These are phyloP conservation scores for Calameuta idolon DNA, from an alignment of 2,888 invertebrate species.

Conservation along the genomic window DNA sequence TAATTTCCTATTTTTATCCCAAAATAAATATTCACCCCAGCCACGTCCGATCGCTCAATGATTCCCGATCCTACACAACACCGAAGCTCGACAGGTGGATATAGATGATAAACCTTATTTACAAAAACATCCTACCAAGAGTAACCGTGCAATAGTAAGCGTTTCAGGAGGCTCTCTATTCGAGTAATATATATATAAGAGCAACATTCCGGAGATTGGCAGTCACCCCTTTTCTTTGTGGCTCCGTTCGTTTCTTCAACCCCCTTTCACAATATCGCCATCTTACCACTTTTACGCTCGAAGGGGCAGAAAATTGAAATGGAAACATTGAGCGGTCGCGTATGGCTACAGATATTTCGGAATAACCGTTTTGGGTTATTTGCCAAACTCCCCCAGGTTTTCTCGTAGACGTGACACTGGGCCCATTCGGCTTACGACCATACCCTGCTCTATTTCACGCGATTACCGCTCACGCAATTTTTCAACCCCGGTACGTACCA, in stretches of 20 bases:
- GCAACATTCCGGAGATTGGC: constrained; percentile 3
- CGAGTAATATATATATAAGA: background rate
- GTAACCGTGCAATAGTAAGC: background rate
- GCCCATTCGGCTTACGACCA: constrained; percentile 13
- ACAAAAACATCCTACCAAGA: background rate
- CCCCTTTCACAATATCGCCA: constrained; percentile 42
- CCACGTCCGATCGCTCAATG: background rate
- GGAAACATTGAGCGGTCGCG: constrained; percentile 56
- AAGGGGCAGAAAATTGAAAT: constrained; percentile 62
- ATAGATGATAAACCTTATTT: background rate
- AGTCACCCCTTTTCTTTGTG: background rate
- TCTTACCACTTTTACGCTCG: constrained; percentile 62
- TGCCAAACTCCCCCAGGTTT: constrained; percentile 22
- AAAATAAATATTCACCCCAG: background rate
- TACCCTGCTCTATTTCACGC: constrained; percentile 14
- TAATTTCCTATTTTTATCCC: background rate
- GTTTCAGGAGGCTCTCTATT: background rate
- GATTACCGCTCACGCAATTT: constrained; percentile 9
- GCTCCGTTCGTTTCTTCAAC: constrained; percentile 20
- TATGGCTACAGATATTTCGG: constrained; percentile 57
- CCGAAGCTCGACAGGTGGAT: no score
- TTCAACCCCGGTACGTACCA: background rate
- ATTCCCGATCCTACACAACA: background rate
- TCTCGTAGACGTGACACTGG: constrained; percentile 11
- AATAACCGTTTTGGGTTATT: constrained; percentile 57